Evolutionary conservation across 2,888 invertebrate genomes (phyloP), one percentile per base, ranked within the genome.

Genomic region (Crepidodera aurea): DNA sequence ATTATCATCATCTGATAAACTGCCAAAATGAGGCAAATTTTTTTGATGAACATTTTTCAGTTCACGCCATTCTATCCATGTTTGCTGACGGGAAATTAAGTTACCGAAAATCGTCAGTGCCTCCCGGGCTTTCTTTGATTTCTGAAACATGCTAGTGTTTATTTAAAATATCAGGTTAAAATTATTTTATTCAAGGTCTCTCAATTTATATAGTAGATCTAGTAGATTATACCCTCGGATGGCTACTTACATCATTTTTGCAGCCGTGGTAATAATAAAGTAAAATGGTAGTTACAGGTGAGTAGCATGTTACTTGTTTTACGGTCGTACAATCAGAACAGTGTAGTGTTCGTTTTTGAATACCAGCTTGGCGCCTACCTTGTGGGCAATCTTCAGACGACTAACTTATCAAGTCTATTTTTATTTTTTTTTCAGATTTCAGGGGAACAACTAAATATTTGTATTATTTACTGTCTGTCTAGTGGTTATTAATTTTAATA

Each of bases 361-460:
- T 69, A 64, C 65, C 67, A 64, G 60, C 51, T 64, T 56, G 69
- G 69, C 69, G 69, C 69, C 69, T 69, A 61, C 53, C 58, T 57
- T 62, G 62, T 60, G 59, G 58, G 58, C 68, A 60, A 48, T 50
- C 53, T 50, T 27, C 34, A 55, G 68, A 65, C 68, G 68, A 65
- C 65, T 6, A 6, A 25, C 25, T 4, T 25, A 25, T 25, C 25
- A 3, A 25, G 4, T 25, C 25, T 25, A 6, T 25, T 25, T 25
- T 25, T 4, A 62, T 29, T 48, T 54, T 60, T 54, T 60, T 54
- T 48, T 32, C n/a, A 54, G 54, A 40, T 60, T 54, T 60, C 46
- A 54, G 54, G 54, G 48, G 54, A 53, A 29, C 50, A 29, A 54
- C 46, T 60, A 46, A 54, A 54, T 50, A 60, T 50, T 15, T 48